phyloP scores from a whole-genome alignment of 1,140 invertebrate genomes.

The Nixonia krombeini region DNA sequence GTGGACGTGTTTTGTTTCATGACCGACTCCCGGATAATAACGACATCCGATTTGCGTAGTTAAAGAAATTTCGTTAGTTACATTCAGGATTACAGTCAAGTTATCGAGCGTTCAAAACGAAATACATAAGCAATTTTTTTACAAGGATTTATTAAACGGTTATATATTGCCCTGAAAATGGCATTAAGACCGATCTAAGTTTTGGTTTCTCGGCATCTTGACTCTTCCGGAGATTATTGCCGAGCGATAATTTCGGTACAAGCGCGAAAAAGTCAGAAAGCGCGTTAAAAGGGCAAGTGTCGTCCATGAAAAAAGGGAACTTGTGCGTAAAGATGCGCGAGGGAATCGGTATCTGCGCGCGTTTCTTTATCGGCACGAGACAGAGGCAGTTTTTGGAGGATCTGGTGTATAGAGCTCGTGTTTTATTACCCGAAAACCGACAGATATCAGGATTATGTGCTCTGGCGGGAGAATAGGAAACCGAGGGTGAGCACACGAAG shows the following conservation, averaged over 20 bases:
- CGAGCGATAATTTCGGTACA: constrained; percentile 42
- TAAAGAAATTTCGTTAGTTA: too few species aligned
- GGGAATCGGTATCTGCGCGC: constrained; percentile 63
- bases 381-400: constrained; percentile 56
- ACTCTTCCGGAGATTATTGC: constrained; percentile 32
- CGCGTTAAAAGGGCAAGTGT: constrained; percentile 14
- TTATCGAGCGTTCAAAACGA: too few species aligned
- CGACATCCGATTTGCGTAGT: neutral
- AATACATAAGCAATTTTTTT: too few species aligned
- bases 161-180: too few species aligned
- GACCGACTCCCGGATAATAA: constrained; percentile 17
- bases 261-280: constrained; percentile 30
- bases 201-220: neutral
- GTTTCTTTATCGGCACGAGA: constrained; percentile 66
- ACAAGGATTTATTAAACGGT: too few species aligned
- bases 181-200: too few species aligned
- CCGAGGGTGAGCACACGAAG: constrained; percentile 31
- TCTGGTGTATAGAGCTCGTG: constrained; percentile 62
- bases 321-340: constrained; percentile 19
- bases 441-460: constrained; percentile 72
- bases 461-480: constrained; percentile 35
- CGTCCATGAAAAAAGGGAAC: constrained; percentile 2
- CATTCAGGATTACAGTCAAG: too few species aligned
- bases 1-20: constrained; percentile 46
- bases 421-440: constrained; percentile 74